Evolutionary conservation across 2,888 invertebrate species (phyloP).

Genomic region (Amiota communis): DNA sequence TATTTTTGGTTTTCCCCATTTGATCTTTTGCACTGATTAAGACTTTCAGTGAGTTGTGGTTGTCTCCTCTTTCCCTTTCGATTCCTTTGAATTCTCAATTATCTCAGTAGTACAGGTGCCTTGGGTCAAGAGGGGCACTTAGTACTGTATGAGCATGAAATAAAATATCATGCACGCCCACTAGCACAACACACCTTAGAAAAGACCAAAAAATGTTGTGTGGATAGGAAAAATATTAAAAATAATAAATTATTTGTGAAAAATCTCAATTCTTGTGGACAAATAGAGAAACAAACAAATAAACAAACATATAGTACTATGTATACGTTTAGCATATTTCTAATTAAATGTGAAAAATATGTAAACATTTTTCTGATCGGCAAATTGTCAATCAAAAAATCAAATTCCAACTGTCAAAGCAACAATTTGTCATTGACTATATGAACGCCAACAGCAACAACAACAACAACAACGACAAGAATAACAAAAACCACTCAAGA

Average conservation of each 20-base stretch:
- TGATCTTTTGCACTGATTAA: conserved; percentile 17
- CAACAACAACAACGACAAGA: no score
- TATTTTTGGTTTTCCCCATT: conserved; percentile 13
- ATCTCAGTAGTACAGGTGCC: conserved; percentile 16
- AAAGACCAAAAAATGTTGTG: background rate
- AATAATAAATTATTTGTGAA: no score
- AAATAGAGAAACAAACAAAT: conserved; percentile 5
- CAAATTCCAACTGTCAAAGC: conserved; percentile 61
- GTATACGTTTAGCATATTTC: conserved; percentile 26
- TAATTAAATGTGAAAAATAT: conserved; percentile 23
- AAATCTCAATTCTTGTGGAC: no score
- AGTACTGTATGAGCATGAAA: background rate
- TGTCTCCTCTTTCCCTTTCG: no score
- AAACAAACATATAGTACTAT: conserved; percentile 9
- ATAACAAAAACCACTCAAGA: conserved; percentile 40
- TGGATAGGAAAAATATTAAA: no score
- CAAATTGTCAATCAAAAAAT: conserved; percentile 64
- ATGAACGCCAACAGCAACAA: conserved; percentile 38
- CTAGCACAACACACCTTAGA: background rate
- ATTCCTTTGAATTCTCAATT: background rate
- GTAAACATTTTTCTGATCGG: background rate
- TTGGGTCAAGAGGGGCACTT: background rate
- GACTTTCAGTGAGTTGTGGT: background rate
- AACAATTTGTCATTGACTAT: conserved; percentile 55
- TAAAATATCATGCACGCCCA: background rate